Evolutionary conservation across 2,797 vertebrate species (phyloP), one percentile per base, ranked within the genome.

Genomic region (Lacerta viridis): DNA sequence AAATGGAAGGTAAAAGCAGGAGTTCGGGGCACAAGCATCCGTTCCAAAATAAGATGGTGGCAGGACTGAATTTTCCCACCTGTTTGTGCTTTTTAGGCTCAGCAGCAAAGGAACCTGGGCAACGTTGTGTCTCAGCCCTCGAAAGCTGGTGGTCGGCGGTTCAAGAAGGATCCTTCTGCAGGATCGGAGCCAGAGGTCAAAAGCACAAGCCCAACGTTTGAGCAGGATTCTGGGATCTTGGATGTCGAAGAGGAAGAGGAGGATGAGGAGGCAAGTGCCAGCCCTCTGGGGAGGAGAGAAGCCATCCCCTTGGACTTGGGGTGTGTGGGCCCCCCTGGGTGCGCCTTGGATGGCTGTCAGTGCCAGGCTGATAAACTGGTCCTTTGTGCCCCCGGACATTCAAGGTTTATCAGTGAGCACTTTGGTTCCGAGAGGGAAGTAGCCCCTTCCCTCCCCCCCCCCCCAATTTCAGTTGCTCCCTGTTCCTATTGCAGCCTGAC

Each of bases 211-310:
- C 98, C 98, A 1, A 91, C 97, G 90, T 98, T 98, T 0, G 98
- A 99, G 93, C 97, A 98, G 93, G 98, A 99, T 94, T 99, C 98
- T 2, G 98, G 99, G 61, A 98, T 99, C 94, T 96, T 99, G 95
- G 98, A 99, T 81, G 98, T 98, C 83, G 98, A 98, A 95, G 98
- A 99, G 74, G 99, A 99, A 86, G 97, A 98, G 61, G 98, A 85
- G 39, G 85, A 87, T 1, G 87, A 83, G 29, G 88, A 99, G 95
- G 98, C 97, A 95, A 96, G 41, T 59, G 43, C 71, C 25, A 10
- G 7, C 8, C 9, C 46, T 50, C 46, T 50, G 10, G 50, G 50
- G 50, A 15, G 33, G 75, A 36, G 59, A 29, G 15, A 29, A 43
- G 39, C 20, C 20, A 10, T 2, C 2, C 10, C 23, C 36, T 9